Conservation (phyloP, 1,140 invertebrate genomes). For the Atta cephalotes region DNA sequence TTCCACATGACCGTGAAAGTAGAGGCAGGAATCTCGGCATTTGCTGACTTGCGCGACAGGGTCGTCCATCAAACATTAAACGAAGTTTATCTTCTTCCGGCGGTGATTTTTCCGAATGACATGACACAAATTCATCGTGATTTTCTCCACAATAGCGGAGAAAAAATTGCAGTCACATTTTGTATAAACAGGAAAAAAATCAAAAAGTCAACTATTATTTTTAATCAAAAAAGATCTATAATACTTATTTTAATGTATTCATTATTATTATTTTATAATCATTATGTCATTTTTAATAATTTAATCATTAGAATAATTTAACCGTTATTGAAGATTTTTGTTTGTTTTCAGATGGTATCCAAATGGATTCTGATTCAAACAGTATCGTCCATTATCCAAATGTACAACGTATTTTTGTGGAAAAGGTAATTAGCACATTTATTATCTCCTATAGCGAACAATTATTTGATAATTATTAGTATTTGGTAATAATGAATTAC, state of each 20-base stretch:
- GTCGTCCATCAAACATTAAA: conserved; percentile 47
- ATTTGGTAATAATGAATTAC: neutral
- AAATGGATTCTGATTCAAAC: conserved; percentile 71
- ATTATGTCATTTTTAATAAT: neutral
- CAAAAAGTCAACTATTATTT: neutral
- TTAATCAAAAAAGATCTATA: conserved; percentile 2
- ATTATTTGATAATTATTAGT: conserved; percentile 6
- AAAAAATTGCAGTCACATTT: neutral
- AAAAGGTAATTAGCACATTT: conserved; percentile 59
- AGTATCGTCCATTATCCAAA: conserved; percentile 75
- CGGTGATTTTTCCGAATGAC: conserved; percentile 41
- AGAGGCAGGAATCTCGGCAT: conserved; percentile 20
- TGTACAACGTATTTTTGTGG: conserved; percentile 63
- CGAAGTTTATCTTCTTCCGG: conserved; percentile 38
- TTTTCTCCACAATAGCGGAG: conserved; percentile 23
- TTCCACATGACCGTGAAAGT: conserved; percentile 23
- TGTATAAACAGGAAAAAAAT: neutral
- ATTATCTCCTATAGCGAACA: neutral
- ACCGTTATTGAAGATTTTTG: neutral
- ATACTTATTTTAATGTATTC: neutral
- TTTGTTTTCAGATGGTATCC: conserved; percentile 75
- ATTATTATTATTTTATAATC: neutral
- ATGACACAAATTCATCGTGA: conserved; percentile 41
- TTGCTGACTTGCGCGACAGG: conserved; percentile 37
- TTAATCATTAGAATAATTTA: neutral